Percentiles rank a stretch among this genome's conserved stretches.
Conservation (phyloP, 2,113 vertebrate genomes). For the Agapornis roseicollis region DNA sequence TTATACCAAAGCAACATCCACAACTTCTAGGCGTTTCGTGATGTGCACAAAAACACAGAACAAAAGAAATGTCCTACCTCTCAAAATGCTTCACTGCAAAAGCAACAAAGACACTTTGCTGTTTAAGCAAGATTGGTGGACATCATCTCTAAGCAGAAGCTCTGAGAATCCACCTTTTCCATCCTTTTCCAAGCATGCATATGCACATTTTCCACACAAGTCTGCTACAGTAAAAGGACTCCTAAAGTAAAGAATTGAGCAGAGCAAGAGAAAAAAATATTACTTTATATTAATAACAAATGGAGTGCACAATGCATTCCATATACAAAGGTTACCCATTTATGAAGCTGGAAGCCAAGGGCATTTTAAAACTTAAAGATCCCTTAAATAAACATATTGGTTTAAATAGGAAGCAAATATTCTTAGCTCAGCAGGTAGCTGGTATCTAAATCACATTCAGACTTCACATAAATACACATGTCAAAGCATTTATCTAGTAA, state of each 20-base stretch:
- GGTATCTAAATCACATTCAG: constrained; percentile 68
- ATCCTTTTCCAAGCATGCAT: background rate
- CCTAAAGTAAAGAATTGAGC: background rate
- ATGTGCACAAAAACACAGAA: constrained; percentile 29
- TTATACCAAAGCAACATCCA: constrained; percentile 10
- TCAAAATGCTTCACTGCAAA: background rate
- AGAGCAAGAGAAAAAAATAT: constrained; percentile 56
- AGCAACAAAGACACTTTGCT: constrained; percentile 30
- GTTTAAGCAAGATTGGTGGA: constrained; percentile 24
- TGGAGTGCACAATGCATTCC: constrained; percentile 3
- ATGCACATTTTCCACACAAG: background rate
- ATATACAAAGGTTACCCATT: constrained; percentile 24
- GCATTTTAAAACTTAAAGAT: constrained; percentile 54
- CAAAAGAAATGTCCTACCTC: constrained; percentile 39
- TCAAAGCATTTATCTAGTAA: constrained; percentile 71
- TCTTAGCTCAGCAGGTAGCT: constrained; percentile 69
- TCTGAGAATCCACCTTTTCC: constrained; percentile 24
- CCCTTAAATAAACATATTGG: constrained; percentile 58
- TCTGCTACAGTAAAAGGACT: background rate
- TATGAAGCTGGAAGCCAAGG: constrained; percentile 25
- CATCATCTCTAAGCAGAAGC: background rate
- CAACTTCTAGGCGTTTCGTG: constrained; percentile 38
- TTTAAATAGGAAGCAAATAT: constrained; percentile 62
- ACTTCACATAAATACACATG: constrained; percentile 62
- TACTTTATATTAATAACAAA: constrained; percentile 50